Base-by-base conservation (phyloP, 2,113 vertebrate genomes). In the Cariama cristata region DNA sequence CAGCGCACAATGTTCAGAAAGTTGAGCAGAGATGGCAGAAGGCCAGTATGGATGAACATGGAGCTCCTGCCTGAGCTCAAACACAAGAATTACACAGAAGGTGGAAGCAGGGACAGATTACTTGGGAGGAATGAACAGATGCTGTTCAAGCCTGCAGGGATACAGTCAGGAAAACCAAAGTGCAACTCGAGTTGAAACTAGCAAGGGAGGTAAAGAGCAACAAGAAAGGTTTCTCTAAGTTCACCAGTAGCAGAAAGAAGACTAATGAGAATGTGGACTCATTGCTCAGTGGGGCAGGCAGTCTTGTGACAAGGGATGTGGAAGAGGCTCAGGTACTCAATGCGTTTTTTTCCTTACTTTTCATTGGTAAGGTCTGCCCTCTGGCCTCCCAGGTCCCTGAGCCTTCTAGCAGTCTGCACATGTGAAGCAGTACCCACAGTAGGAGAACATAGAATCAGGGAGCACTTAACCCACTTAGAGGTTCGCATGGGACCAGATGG, bases 31-130 rank as follows among this genome's bases (percentile, higher is more conserved):
- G 35, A 12, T 91, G 94, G 96, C 96, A 96, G 59, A 7, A 92
- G 64, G 96, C 93, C 96, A 97, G 42, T 18, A 4, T 88, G 83
- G 83, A 86, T 92, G 86, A 94, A 91, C 93, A 91, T 84, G 93
- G 79, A 96, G 86, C 85, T 95, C 90, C 73, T 86, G 94, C n/a
- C 62, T 68, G 66, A 82, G 75, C 91, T 95, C 45, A 80, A 77
- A 83, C 79, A 67, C 55, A 86, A 52, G 66, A 55, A 93, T 63
- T 80, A 91, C 72, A 55, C 86, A 92, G 88, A 93, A 97, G 75
- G 79, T 96, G 55, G 95, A 90, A 88, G 79, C 79, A 80, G 91
- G 72, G 71, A 88, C 86, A 92, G 86, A 62, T 58, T 88, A 35
- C 53, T 86, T 66, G 38, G 24, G 38, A 95, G 86, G n/a, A 95